Evolutionary conservation across 2,797 vertebrate genomes (phyloP).

Genomic region (Erpetoichthys calabaricus): DNA sequence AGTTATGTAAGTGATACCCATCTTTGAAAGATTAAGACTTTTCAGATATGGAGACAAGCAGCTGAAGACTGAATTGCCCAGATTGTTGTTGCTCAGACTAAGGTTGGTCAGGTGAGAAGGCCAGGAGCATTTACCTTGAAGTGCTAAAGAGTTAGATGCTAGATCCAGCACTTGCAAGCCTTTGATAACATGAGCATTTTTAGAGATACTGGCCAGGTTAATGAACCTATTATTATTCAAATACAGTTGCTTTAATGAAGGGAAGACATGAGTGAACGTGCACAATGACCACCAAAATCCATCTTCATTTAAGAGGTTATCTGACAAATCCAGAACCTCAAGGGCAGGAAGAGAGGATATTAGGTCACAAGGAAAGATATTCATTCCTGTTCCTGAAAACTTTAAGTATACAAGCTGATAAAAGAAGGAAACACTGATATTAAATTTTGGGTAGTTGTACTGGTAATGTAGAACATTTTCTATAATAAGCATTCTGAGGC

Average conservation of each 20-base stretch:
- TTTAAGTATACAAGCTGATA: constrained; percentile 4
- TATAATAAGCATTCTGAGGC: neutral
- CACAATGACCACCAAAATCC: constrained; percentile 9
- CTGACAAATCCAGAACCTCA: constrained; percentile 8
- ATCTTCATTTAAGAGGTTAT: constrained; percentile 7
- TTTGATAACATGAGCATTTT: constrained; percentile 22
- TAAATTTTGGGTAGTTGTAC: neutral
- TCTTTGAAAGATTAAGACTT: constrained; percentile 28
- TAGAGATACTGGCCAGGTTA: constrained; percentile 8
- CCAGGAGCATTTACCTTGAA: constrained; percentile 27
- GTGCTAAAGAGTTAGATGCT: constrained; percentile 37
- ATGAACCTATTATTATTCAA: constrained; percentile 11
- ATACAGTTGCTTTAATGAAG: constrained; percentile 3
- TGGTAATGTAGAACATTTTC: neutral
- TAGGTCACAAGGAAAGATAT: constrained; percentile 7
- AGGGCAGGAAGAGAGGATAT: constrained; percentile 4
- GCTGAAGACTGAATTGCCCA: constrained; percentile 34
- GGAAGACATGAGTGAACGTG: constrained; percentile 1
- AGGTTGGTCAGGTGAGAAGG: constrained; percentile 27
- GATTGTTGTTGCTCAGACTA: constrained; percentile 42
- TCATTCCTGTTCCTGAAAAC: constrained; percentile 12
- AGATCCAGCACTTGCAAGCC: constrained; percentile 41
- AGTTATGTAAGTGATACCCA: constrained; percentile 27
- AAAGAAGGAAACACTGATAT: constrained; percentile 5
- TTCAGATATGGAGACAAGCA: constrained; percentile 37